Evolutionary conservation across 1,140 invertebrate species (phyloP), one percentile per base, ranked within the genome.

Genomic region (Glossosoma conforme): DNA sequence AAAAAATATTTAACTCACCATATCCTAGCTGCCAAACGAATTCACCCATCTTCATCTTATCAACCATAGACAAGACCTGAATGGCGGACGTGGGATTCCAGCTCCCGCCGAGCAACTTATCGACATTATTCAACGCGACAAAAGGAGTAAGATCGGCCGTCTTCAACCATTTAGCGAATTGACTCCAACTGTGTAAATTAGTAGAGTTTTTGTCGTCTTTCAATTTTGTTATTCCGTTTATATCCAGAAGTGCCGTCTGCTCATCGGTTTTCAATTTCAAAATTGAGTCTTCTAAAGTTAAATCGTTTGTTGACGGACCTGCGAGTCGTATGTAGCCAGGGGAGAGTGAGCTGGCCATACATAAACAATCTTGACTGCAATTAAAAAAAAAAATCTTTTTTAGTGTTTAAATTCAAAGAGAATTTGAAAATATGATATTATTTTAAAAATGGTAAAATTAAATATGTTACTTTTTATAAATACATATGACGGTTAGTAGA

Each of bases 11-110:
- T n/a, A n/a, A n/a, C 36, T 63, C 64, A 85, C 83, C 82, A 60
- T 81, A 80, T 24, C 81, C 80, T n/a, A 85, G 59, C 59, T 84
- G 79, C 81, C 80, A 84, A 32, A 62, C 67, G 11, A 70, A 78
- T 6, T 76, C 67, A 19, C 70, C 76, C 40, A 79, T 66, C 14
- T 72, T 70, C 30, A 75, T 70, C 37, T 74, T 70, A 59, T 83
- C 75, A n/a, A 75, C 77, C 9, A 78, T 70, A 1, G 76, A 71
- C 11, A 85, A 63, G 5, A 83, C 67, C 25, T 78, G 67, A 14
- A 77, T 48, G 2, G 74, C 65, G 10, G 72, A 67, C 40, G 72
- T 73, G 0, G 77, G 65, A 60, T 80, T 74, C 77, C 80, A 83
- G 53, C 66, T 62, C 0, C 65, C 68, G 0, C 61, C 62, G 0